Percentiles rank a stretch among this genome's conserved stretches.
phyloP scores from a whole-genome alignment of 2,113 vertebrate genomes.

The Thryonomys swinderianus region DNA sequence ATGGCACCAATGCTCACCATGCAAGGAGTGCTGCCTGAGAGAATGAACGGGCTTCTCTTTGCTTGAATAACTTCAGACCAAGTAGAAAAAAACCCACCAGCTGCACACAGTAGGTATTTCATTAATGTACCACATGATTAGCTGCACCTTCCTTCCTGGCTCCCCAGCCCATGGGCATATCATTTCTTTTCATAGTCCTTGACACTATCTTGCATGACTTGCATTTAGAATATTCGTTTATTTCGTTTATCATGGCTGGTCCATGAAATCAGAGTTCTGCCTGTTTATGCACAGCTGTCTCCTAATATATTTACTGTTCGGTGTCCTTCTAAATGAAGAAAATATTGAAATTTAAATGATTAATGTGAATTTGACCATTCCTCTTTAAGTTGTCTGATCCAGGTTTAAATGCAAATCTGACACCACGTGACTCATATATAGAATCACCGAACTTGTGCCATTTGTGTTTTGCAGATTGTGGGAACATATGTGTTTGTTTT shows the following conservation, averaged over 20 bases:
- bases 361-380: neutral
- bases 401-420: neutral
- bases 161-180: neutral
- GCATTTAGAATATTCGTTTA: neutral
- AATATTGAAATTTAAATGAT: neutral
- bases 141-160: neutral
- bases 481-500: accelerated
- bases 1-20: neutral
- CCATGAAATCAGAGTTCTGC: neutral
- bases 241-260: neutral
- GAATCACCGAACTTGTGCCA: accelerated
- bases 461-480: neutral
- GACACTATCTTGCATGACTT: neutral
- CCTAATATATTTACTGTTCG: neutral
- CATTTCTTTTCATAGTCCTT: neutral
- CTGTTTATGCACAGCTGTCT: neutral
- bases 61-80: neutral
- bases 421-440: neutral
- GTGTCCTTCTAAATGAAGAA: neutral
- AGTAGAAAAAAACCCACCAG: neutral
- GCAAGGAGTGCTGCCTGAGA: neutral
- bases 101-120: neutral
- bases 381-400: neutral
- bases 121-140: no score
- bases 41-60: neutral